Evolutionary conservation across 2,888 invertebrate species (phyloP), one percentile per base, ranked within the genome.

Genomic region (Mythimna pallens): DNA sequence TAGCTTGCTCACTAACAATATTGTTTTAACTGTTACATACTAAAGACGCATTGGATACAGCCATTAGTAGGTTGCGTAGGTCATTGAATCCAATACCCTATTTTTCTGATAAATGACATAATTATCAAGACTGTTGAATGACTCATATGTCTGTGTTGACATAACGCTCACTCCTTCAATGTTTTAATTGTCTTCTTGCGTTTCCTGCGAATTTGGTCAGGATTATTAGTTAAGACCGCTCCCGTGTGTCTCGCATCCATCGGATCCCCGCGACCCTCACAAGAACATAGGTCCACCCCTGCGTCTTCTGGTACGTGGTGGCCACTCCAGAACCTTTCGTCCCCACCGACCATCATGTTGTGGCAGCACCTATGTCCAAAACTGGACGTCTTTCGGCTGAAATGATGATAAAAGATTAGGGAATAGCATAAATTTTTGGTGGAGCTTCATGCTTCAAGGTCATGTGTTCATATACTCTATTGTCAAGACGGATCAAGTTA

Each of bases 1-100:
- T 8, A 70, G 65, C 36, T 71, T 40, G 66, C n/a, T 58, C 4
- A 65, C 47, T 50, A 22, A n/a, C 12, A 40, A 55, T 40, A n/a
- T n/a, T 52, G 14, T 40, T 36, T 20, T 3, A 12, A 54, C n/a
- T 52, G 0, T 63, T 63, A 3, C 30, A 5, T n/a, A 52, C 36
- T 55, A 69, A 70, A 57, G 6, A 20, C 10, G 62, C 54, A 54
- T 50, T 68, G 70, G 30, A 55, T 25, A 25, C 6, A 2, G 40
- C 43, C 57, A 12, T 14, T 3, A 5, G 22, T 52, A 5, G n/a
- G 20, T 54, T 43, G 55, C 61, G 2, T 54, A 58, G 68, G 57
- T 69, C 40, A 65, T 54, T 65, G 43, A 43, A 54, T 40, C 3
- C 14, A 47, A 4, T 61, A 54, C 2, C 34, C 47, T 20, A 63